These are phyloP conservation scores for Tenthredo distinguenda DNA, from an alignment of 2,888 invertebrate species.

Conservation along the genomic window DNA sequence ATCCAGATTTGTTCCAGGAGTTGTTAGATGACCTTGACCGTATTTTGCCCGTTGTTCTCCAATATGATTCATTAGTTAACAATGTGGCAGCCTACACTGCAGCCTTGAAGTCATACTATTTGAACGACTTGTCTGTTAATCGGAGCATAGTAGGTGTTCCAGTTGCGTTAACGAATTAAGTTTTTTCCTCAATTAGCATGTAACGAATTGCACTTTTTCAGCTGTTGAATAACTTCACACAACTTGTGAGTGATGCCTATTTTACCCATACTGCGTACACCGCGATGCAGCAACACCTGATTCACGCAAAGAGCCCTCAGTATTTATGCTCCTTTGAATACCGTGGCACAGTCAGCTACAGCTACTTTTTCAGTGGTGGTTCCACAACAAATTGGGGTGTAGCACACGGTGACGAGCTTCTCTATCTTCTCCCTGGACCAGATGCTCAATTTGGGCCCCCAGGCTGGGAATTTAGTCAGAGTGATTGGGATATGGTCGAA, in stretches of 20 bases:
- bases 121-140: background rate
- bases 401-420: slow-evolving; percentile 9
- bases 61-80: background rate
- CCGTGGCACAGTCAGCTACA: slow-evolving; percentile 29
- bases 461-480: background rate
- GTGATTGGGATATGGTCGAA: slow-evolving; percentile 27
- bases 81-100: background rate
- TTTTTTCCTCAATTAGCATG: background rate
- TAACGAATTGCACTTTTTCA: background rate
- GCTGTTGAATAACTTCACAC: slow-evolving; percentile 1
- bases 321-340: slow-evolving; percentile 33
- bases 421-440: slow-evolving; percentile 22
- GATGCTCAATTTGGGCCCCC: background rate
- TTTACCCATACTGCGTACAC: background rate
- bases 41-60: background rate
- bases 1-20: background rate
- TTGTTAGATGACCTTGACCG: background rate
- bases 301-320: slow-evolving; percentile 9
- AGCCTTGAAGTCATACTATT: slow-evolving; percentile 9
- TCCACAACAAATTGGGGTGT: background rate
- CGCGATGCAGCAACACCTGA: background rate
- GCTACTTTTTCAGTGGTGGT: slow-evolving; percentile 30
- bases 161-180: background rate
- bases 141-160: background rate
- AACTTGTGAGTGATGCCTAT: background rate